These are phyloP conservation scores for Didymodactylos carnosus DNA, from an alignment of 2,888 invertebrate genomes.

Conservation along the genomic window DNA sequence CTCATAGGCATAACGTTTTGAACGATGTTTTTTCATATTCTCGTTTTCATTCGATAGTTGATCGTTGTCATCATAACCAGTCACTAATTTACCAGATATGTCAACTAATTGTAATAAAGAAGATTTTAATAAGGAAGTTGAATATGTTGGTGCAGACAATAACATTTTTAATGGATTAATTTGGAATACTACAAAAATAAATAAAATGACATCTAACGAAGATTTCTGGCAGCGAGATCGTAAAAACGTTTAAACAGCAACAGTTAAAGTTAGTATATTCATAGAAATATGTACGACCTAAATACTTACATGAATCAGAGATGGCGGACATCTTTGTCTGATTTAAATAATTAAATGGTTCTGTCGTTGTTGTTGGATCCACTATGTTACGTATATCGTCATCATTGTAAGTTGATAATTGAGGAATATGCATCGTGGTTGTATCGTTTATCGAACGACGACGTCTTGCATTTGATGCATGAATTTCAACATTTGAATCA, in stretches of 20 bases:
- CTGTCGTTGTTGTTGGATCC: no score
- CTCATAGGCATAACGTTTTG: conserved; percentile 4
- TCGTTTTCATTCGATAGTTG: neutral
- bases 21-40: neutral
- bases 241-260: no score
- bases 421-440: no score
- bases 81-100: neutral
- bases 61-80: no score
- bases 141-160: neutral
- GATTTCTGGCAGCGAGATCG: no score
- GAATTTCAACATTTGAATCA: conserved; percentile 2
- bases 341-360: no score
- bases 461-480: neutral
- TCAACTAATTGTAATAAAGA: neutral
- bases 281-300: no score
- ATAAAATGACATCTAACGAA: neutral
- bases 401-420: neutral
- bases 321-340: neutral
- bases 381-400: no score
- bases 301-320: neutral
- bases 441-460: no score
- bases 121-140: neutral
- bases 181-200: neutral
- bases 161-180: neutral
- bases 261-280: neutral